phyloP scores from a whole-genome alignment of 2,888 invertebrate species.

The Pocota personata region DNA sequence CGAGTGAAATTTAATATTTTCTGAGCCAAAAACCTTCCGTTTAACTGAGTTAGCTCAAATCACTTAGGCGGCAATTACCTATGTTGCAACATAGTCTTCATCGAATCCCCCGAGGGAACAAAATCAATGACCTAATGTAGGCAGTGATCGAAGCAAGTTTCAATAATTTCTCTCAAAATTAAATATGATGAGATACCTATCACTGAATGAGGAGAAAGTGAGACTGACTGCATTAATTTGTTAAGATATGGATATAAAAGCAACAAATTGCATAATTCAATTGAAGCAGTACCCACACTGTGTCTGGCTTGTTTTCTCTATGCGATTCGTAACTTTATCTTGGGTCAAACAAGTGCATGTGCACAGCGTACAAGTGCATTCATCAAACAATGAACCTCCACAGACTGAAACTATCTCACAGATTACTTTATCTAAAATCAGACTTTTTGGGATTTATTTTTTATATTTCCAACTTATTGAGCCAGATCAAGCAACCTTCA shows the following conservation, averaged over 20 bases:
- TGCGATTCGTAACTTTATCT: constrained; percentile 1
- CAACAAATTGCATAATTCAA: constrained; percentile 13
- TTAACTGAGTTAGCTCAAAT: neutral
- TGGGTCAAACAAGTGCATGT: constrained; percentile 26
- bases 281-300: neutral
- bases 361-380: neutral
- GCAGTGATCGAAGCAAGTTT: neutral
- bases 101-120: neutral
- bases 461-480: constrained; percentile 4
- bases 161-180: neutral
- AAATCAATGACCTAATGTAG: neutral
- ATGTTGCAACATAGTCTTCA: neutral
- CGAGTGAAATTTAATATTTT: neutral
- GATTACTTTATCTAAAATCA: constrained; percentile 14
- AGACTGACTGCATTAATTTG: neutral
- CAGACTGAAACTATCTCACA: neutral
- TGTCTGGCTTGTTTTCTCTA: neutral
- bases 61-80: neutral
- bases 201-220: neutral
- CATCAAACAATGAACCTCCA: constrained; percentile 29
- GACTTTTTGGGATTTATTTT: constrained; percentile 8
- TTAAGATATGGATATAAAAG: neutral
- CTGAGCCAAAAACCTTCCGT: neutral
- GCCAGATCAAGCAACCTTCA: constrained; percentile 17
- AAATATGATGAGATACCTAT: neutral